Evolutionary conservation across 2,888 invertebrate genomes (phyloP).

Genomic region (Lycia hirtaria): DNA sequence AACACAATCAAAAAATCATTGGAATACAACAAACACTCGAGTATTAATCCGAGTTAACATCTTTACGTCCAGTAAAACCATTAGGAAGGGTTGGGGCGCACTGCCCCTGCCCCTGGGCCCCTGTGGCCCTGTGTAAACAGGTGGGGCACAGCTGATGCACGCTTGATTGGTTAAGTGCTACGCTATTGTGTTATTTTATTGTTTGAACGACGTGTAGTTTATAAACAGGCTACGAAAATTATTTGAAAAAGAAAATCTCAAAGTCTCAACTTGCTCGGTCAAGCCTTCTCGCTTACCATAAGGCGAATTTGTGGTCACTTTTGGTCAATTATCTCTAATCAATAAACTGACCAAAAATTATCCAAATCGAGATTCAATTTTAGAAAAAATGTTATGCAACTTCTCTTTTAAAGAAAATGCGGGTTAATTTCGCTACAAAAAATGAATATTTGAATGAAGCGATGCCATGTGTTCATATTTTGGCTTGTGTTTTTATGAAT

Average conservation of each 20-base stretch:
- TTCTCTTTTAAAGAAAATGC: no score
- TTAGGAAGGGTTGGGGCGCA: slow-evolving; percentile 56
- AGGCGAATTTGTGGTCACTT: no score
- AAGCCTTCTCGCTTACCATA: no score
- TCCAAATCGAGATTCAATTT: no score
- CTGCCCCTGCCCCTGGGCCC: slow-evolving; percentile 26
- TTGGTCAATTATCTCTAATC: no score
- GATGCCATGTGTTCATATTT: no score
- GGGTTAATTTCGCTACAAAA: no score
- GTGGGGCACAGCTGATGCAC: slow-evolving; percentile 39
- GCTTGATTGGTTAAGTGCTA: slow-evolving; percentile 12
- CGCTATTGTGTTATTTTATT: neutral
- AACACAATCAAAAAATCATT: slow-evolving; percentile 24
- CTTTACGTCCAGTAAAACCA: slow-evolving; percentile 59
- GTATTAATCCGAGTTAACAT: slow-evolving; percentile 48
- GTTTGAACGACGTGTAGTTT: neutral
- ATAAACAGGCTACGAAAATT: neutral
- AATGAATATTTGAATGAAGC: no score
- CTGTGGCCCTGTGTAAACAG: slow-evolving; percentile 49
- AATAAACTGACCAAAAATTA: no score
- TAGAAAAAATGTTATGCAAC: no score
- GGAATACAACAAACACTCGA: slow-evolving; percentile 49
- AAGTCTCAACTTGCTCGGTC: no score
- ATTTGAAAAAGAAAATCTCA: neutral
- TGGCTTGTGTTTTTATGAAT: no score